Percentiles rank a stretch among this genome's conserved stretches.
These are phyloP conservation scores for Scolanthus callimorphus DNA, from an alignment of 92 coral and sea anemone genomes.

Conservation along the genomic window DNA sequence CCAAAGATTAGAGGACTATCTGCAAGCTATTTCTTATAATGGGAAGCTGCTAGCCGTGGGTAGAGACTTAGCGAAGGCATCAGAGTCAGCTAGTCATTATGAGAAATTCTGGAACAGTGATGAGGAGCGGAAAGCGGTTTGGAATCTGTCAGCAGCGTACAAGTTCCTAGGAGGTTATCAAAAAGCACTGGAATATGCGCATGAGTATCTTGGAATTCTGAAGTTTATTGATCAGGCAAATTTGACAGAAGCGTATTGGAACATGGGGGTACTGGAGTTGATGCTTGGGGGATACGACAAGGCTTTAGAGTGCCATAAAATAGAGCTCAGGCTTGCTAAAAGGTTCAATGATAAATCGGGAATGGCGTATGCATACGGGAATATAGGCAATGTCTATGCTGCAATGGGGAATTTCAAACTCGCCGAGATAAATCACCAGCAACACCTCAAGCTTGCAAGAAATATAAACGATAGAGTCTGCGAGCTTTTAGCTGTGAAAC, in stretches of 20 bases:
- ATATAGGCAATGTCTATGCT: constrained; percentile 69
- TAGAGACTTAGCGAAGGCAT: constrained; percentile 45
- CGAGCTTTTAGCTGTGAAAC: constrained; percentile 54
- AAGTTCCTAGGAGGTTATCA: constrained; percentile 63
- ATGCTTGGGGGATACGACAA: constrained; percentile 54
- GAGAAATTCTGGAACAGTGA: constrained; percentile 57
- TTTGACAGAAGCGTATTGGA: constrained; percentile 43
- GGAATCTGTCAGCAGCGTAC: constrained; percentile 77
- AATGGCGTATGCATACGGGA: constrained; percentile 75
- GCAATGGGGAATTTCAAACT: constrained; percentile 53
- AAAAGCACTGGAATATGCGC: constrained; percentile 60
- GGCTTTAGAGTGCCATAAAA: constrained; percentile 66
- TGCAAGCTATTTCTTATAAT: constrained; percentile 70
- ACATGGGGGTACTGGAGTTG: constrained; percentile 68
- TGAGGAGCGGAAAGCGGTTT: constrained; percentile 68
- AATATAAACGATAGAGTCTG: constrained; percentile 57
- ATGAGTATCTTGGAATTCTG: constrained; percentile 55
- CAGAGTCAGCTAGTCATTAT: background rate
- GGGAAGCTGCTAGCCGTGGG: constrained; percentile 75
- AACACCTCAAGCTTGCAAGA: constrained; percentile 70
- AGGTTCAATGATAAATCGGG: constrained; percentile 51
- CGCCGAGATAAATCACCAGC: constrained; percentile 67
- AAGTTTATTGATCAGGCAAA: constrained; percentile 50
- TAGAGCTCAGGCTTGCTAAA: constrained; percentile 59
- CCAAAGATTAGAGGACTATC: constrained; percentile 63